Evolutionary conservation across 2,113 vertebrate species (phyloP), one percentile per base, ranked within the genome.

Genomic region (Coptodon bakossiorum): DNA sequence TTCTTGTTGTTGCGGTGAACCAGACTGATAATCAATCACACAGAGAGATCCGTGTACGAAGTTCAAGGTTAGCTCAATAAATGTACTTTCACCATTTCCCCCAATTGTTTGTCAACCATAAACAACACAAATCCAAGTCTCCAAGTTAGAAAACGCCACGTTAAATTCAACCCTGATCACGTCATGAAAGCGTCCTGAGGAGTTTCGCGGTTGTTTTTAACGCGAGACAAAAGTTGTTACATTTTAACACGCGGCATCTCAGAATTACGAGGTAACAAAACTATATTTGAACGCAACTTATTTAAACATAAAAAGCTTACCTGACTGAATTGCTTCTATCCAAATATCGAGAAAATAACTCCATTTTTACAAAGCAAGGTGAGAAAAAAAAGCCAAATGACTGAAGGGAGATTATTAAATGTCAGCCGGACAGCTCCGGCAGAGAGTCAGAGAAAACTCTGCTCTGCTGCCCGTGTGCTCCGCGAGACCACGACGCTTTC

Each of bases 301-400:
- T 9, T 29, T 6, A 63, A 13, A 9, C 9, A 71, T 4, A 6
- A 71, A 71, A 71, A 16, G 11, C 88, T 85, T 66, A 96, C 95
- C 95, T 90, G 1, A 90, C 9, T 1, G 94, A 95, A 31, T 89
- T 93, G 29, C 93, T 95, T 85, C 93, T 56, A 3, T 95, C 92
- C 63, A 93, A 83, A 88, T 96, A 96, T 13, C 92, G 93, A 52
- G 61, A 90, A 16, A 96, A 50, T 66, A 96, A 66, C 10, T 96
- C 95, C 96, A 96, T 96, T 54, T 24, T 34, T 29, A 29, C 10
- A 71, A 6, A 29, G 14, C 14, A 82, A 66, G 61, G 82, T 56
- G 78, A 36, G 31, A 0, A 27, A 59, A 85, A 85, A 48, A 19
- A 29, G 24, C 3, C 48, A 27, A 61, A 5, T 34, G 19, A 19